These are phyloP conservation scores for Phoenicopterus ruber DNA, from an alignment of 2,113 vertebrate species.

Conservation along the genomic window DNA sequence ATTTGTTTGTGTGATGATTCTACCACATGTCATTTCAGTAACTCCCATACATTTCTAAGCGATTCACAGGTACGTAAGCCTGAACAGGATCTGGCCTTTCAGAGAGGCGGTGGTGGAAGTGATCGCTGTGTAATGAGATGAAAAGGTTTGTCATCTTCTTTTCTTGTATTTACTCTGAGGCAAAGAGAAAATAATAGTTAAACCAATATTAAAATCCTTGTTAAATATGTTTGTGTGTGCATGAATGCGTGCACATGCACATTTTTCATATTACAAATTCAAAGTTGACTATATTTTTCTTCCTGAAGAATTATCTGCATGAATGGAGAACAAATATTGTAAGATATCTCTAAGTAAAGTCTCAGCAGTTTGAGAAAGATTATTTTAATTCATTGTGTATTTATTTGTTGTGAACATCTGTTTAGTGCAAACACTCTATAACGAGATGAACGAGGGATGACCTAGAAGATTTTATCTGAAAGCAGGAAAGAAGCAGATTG, in stretches of 20 bases:
- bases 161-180: background rate
- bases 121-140: background rate
- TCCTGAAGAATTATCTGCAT: background rate
- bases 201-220: background rate
- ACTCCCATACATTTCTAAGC: background rate
- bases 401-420: background rate
- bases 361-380: background rate
- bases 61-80: background rate
- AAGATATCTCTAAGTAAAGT: background rate
- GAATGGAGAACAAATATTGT: background rate
- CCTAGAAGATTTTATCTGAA: background rate
- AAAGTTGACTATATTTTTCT: background rate
- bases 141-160: background rate
- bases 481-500: background rate
- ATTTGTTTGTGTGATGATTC: background rate
- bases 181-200: background rate
- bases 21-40: background rate
- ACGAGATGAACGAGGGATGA: background rate
- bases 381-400: background rate
- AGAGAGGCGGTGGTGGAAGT: background rate
- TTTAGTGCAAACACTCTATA: background rate
- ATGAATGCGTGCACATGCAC: accelerated
- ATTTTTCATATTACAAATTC: background rate
- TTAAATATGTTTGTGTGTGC: background rate
- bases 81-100: background rate